Percentiles rank a stretch among this genome's conserved stretches.
Evolutionary conservation across 2,888 invertebrate species (phyloP).

Genomic region (Andrena praecox): DNA sequence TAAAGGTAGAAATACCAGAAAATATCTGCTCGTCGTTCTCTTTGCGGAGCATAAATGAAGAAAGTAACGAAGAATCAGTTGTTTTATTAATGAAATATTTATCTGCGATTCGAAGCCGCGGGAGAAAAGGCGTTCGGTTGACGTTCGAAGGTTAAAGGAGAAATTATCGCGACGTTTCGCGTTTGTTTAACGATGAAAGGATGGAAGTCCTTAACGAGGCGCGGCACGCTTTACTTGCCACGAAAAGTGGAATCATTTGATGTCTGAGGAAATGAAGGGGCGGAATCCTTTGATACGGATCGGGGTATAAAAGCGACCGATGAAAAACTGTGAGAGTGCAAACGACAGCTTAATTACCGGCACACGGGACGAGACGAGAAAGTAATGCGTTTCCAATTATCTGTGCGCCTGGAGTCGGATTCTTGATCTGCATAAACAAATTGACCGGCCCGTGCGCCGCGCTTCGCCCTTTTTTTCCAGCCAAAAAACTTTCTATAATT

Average conservation of each 20-base stretch:
- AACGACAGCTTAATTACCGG: slow-evolving; percentile 57
- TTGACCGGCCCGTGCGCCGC: not conserved
- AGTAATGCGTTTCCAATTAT: slow-evolving; percentile 57
- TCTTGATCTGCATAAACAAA: slow-evolving; percentile 50
- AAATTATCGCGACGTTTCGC: slow-evolving; percentile 18
- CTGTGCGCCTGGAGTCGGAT: slow-evolving; percentile 12
- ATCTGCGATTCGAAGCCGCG: not conserved
- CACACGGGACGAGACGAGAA: slow-evolving; percentile 12
- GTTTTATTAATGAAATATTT: not conserved
- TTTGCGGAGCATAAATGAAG: not conserved
- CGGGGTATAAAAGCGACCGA: slow-evolving; percentile 24
- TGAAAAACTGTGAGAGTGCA: slow-evolving; percentile 22
- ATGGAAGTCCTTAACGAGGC: slow-evolving; percentile 14
- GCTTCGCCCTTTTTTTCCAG: not conserved
- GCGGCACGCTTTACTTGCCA: slow-evolving; percentile 10
- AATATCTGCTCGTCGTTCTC: too few relatives aligned
- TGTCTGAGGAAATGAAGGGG: slow-evolving; percentile 2
- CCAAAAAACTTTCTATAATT: slow-evolving; percentile 22
- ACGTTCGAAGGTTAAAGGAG: not conserved
- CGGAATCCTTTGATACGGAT: slow-evolving; percentile 19
- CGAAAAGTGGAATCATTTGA: slow-evolving; percentile 1
- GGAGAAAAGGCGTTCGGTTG: not conserved
- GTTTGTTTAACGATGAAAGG: not conserved
- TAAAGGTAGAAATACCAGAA: too few relatives aligned
- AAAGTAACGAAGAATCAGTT: not conserved